Base-by-base conservation (phyloP, 2,888 invertebrate species). In the Trissoscelio sp. region DNA sequence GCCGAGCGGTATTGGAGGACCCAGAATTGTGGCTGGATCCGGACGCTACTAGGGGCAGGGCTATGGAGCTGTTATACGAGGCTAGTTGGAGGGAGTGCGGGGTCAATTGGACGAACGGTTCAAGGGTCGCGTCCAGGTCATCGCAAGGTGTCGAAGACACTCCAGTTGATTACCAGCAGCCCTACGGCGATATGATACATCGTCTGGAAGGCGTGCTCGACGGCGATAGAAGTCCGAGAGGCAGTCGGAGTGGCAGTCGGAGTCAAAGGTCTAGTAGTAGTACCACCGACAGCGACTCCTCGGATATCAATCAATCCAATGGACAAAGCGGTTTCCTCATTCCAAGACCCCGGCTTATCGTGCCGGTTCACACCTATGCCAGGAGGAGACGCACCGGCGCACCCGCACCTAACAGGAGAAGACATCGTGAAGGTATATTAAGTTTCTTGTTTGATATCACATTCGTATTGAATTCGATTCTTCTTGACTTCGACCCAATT, bases 331-430 rank as follows among this genome's bases (percentile, higher is more conserved):
- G 90, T 87, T 97, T 97, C 92, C 94, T 95, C 83, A 97, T 97
- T 91, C 97, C 97, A 3, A 93, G 97, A 86, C 97, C 97, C 31
- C 95, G 96, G 88, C 93, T 97, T 85, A 96, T 97, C 88, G 97
- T 97, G 84, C 97, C 97, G 67, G 96, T 97, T 81, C 97, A 97
- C 92, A 96, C 97, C 22, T 97, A 97, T 89, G 97, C 96, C 70
- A 94, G 95, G 81, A 93, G 96, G 83, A 93, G 97, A 81, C 93
- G 96, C 85, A 97, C 97, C 42, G 97, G 97, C 7, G 96, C 96
- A 91, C 93, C 95, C 55, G 92, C 95, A 62, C 88, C 90, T 0
- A 75, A 77, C 16, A 87, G 88, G 53, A 88, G 93, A 79, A 91
- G 93, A 89, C 80, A 92, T 89, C 93, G 86, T 89, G 88, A 89